Evolutionary conservation across 2,797 vertebrate species (phyloP), one percentile per base, ranked within the genome.

Genomic region (Myotis planiceps): DNA sequence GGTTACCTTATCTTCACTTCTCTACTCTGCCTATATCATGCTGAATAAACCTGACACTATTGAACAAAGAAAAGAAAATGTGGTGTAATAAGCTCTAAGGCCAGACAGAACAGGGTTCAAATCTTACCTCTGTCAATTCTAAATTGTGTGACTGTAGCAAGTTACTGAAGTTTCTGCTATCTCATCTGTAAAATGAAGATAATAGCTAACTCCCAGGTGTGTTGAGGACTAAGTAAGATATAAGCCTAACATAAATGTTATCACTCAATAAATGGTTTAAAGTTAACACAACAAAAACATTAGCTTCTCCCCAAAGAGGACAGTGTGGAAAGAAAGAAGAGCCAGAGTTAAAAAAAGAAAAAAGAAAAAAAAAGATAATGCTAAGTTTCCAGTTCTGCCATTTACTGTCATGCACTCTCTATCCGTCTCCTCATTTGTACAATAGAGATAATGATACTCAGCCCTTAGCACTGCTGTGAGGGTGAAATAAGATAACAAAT

Each of bases 161-260:
- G 25, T 84, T 60, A 72, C 32, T 88, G 2, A 92, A n/a, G 6
- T 78, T 87, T 82, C 75, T 80, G 32, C 34, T 95, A 78, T 89
- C 88, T 88, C 66, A 23, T 32, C 6, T 95, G 27, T 60, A 90
- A 92, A 84, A 88, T 51, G 65, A 88, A 88, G 66, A 32, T n/a
- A 92, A 92, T 0, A 71, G 76, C 74, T 88, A 92, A 49, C 53
- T 65, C n/a, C 25, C 65, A 80, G 37, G 3, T 49, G 21, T 75
- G 8, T 2, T 91, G n/a, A 94, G 13, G 53, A 78, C 74, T 51
- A 32, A 58, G 21, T 75, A 39, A 86, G 60, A 23, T 66, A 66
- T 29, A 78, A 18, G 32, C 19, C 34, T 74, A 66, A 69, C 15
- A 66, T 65, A 45, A 23, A 85, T 13, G 42, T 19, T 60, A 90